Conservation (phyloP, 1,140 invertebrate genomes). For the Meloidogyne chitwoodi region DNA sequence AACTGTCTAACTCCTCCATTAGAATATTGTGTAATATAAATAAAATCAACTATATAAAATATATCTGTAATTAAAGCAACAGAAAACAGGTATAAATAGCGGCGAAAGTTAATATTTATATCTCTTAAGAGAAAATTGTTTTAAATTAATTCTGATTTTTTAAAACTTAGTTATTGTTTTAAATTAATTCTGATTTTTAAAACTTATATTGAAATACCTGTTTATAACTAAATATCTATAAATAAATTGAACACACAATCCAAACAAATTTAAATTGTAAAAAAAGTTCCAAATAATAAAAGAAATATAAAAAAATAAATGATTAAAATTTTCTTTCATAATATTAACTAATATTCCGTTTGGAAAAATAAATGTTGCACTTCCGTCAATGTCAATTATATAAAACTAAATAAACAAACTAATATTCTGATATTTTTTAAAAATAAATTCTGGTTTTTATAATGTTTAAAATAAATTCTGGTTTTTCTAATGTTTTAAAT, state of each 20-base stretch:
- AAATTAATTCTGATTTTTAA: not conserved
- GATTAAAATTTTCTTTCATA: not conserved
- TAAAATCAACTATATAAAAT: too few species aligned
- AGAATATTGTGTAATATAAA: too few species aligned
- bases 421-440: too few species aligned
- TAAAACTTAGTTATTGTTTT: not conserved
- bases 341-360: not conserved
- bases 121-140: not conserved
- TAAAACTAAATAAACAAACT: too few species aligned
- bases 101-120: not conserved
- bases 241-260: not conserved
- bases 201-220: not conserved
- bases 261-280: not conserved
- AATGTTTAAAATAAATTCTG: too few species aligned
- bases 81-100: too few species aligned
- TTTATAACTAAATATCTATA: not conserved
- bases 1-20: too few species aligned
- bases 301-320: not conserved
- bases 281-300: not conserved
- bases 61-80: too few species aligned
- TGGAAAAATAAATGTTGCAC: not conserved
- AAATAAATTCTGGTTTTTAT: too few species aligned
- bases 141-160: not conserved
- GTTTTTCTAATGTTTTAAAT: too few species aligned
- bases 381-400: not conserved